These are phyloP conservation scores for Epiblema foenella DNA, from an alignment of 2,888 invertebrate species.

Conservation along the genomic window DNA sequence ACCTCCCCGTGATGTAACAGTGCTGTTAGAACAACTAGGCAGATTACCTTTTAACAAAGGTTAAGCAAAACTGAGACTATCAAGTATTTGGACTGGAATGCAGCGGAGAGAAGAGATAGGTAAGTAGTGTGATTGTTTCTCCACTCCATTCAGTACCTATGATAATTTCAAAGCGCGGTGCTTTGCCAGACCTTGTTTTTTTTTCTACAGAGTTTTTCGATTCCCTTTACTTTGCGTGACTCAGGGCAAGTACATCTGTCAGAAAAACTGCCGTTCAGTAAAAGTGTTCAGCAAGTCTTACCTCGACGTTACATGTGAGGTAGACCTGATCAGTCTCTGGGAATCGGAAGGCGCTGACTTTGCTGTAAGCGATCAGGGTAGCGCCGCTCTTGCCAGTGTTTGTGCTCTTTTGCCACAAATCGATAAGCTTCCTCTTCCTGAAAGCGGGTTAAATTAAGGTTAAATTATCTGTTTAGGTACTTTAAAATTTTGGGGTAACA, in stretches of 20 bases:
- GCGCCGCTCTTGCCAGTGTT: conserved; percentile 86
- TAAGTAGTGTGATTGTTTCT: not conserved
- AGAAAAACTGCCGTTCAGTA: not conserved
- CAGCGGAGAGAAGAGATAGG: not conserved
- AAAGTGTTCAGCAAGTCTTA: conserved; percentile 56
- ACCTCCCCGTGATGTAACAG: too few relatives aligned
- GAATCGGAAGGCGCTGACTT: conserved; percentile 89
- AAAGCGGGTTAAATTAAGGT: conserved; percentile 52
- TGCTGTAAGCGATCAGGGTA: conserved; percentile 87
- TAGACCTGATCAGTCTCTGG: conserved; percentile 90
- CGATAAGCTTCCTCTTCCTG: conserved; percentile 87
- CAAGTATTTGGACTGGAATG: not conserved
- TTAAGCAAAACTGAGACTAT: not conserved
- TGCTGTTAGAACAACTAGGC: too few relatives aligned
- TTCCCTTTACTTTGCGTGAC: too few relatives aligned
- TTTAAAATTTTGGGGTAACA: too few relatives aligned
- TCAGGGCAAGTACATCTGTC: not conserved
- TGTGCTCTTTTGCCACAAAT: conserved; percentile 86
- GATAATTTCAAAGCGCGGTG: too few relatives aligned
- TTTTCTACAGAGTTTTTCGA: too few relatives aligned
- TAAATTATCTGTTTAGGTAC: not conserved
- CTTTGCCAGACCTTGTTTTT: too few relatives aligned
- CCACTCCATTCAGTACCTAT: too few relatives aligned
- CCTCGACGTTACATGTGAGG: conserved; percentile 90
- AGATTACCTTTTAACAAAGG: not conserved